Evolutionary conservation across 1,140 invertebrate species (phyloP).

Genomic region (Pomacea maculata): DNA sequence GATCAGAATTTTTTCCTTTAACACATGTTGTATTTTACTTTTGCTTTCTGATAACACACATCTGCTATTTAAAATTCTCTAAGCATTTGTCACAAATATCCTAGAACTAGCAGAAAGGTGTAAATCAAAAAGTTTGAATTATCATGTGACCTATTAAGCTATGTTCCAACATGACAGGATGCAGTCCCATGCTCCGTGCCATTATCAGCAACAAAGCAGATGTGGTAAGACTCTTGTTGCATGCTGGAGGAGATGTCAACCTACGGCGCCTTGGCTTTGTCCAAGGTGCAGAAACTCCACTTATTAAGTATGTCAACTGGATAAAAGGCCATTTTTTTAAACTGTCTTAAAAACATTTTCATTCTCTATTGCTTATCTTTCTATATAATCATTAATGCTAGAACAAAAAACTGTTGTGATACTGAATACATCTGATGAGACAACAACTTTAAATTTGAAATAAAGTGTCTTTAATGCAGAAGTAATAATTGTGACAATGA

Average conservation of each 20-base stretch:
- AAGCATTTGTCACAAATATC: neutral
- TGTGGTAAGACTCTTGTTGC: conserved; percentile 43
- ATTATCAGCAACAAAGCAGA: conserved; percentile 46
- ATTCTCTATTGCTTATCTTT: too few species aligned
- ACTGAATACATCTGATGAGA: too few species aligned
- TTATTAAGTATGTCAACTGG: conserved; percentile 49
- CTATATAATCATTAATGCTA: too few species aligned
- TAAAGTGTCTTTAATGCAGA: neutral
- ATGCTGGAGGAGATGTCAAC: conserved; percentile 57
- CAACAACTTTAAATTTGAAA: too few species aligned
- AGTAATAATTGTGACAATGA: neutral
- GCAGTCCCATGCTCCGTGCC: conserved; percentile 52
- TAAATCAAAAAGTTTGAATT: neutral
- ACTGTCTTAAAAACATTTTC: too few species aligned
- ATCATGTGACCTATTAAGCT: neutral
- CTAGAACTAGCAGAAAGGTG: neutral
- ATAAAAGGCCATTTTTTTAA: too few species aligned
- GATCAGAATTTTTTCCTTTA: neutral
- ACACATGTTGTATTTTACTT: neutral
- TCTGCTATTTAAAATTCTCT: neutral
- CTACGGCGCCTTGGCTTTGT: conserved; percentile 40
- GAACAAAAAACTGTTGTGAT: too few species aligned
- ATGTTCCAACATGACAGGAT: conserved; percentile 34
- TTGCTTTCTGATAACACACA: neutral
- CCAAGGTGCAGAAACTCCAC: conserved; percentile 49